phyloP scores from a whole-genome alignment of 2,113 vertebrate species.

The Tenebrosternarchus preto region DNA sequence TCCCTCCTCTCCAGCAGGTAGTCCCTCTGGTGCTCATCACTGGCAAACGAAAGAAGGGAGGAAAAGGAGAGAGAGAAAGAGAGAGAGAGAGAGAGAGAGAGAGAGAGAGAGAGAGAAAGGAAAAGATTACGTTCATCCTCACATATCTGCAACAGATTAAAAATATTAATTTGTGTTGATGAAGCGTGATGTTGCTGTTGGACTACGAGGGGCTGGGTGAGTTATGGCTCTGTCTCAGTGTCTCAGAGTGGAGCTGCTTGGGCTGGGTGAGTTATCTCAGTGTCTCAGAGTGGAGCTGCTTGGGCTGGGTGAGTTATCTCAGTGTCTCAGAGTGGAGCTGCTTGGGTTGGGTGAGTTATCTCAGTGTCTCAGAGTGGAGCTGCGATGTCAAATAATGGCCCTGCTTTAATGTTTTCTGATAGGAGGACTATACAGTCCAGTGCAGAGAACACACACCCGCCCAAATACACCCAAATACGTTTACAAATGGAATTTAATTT shows the following conservation, averaged over 20 bases:
- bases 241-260: background rate
- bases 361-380: conserved; percentile 11
- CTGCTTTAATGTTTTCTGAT: conserved; percentile 7
- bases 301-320: conserved; percentile 1
- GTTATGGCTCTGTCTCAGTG: conserved; percentile 6
- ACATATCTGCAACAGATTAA: conserved; percentile 24
- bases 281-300: conserved; percentile 4
- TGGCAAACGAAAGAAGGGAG: conserved; percentile 60
- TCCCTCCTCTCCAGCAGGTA: conserved; percentile 97
- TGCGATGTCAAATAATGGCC: conserved; percentile 8
- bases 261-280: background rate
- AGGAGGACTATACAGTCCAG: background rate
- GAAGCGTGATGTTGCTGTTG: conserved; percentile 11
- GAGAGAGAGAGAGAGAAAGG: conserved; percentile 17
- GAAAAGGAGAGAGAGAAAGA: background rate
- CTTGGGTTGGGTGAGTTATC: background rate
- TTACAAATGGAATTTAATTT: background rate
- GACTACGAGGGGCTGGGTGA: background rate
- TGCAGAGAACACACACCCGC: conserved; percentile 8
- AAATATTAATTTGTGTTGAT: conserved; percentile 24
- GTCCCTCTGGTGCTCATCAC: conserved; percentile 97
- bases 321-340: conserved; percentile 8
- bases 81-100: conserved; percentile 10
- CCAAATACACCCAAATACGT: conserved; percentile 6
- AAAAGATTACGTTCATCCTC: background rate